Evolutionary conservation across 1,140 invertebrate species (phyloP), one percentile per base, ranked within the genome.

Genomic region (Aphis gossypii): DNA sequence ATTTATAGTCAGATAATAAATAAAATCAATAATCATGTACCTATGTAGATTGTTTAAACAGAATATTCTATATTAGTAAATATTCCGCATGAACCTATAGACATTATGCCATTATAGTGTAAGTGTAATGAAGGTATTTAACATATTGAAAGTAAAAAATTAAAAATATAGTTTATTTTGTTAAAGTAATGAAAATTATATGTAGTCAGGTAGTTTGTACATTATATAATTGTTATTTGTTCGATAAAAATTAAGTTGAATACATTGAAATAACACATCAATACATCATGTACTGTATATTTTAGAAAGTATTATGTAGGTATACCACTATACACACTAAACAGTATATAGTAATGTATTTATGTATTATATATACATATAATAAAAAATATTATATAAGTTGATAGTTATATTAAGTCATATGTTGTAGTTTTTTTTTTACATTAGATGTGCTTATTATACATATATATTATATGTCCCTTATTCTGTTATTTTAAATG

Each of bases 341-440:
- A n/a, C 30, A 68, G 60, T 76, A n/a, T n/a, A 68, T n/a, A 76
- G n/a, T 76, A n/a, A n/a, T 76, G n/a, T 68, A 68, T 68, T 76
- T 14, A n/a, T 76, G n/a, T 68, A 68, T 68, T 68, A 30, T 68
- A n/a, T 68, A 68, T n/a, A 68, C 60, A n/a, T 30, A n/a, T 68
- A 68, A 68, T 68, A 68, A 30, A 68, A 68, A n/a, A 68, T 30
- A 56, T 30, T 56, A 56, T 56, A 3, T 56, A 56, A 56, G 56
- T 25, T 56, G 9, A 30, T 56, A 56, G 23, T 56, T 56, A 56
- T 30, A 56, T 3, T 56, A 7, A 56, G 23, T 56, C 23, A 56
- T 56, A 56, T 56, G 25, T 56, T 3, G 7, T 56, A 56, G 23
- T 14, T 11, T n/a, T 30, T n/a, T 30, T 68, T 68, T 30, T 68